Evolutionary conservation across 2,113 vertebrate species (phyloP), one percentile per base, ranked within the genome.

Genomic region (Meleagris gallopavo): DNA sequence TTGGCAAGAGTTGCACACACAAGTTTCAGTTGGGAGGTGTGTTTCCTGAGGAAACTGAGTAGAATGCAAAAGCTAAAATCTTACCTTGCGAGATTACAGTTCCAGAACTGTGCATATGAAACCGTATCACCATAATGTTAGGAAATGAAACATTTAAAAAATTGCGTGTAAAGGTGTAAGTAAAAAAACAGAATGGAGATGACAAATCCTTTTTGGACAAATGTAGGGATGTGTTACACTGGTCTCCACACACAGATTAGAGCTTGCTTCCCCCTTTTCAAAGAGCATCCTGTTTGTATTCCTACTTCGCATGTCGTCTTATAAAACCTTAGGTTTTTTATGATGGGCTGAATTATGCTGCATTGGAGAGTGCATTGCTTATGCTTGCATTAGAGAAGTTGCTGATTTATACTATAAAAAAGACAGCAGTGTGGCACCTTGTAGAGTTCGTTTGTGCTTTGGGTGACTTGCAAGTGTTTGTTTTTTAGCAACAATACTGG

Each of bases 31-130:
- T 41, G 41, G 36, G 76, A 86, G 32, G 17, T 40, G 46, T 11
- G 3, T 88, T 89, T 86, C 52, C 69, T 67, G 55, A 92, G 88
- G 86, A 95, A 81, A 55, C 0, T 10, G 45, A 64, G 52, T 84
- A 54, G 71, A 73, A 78, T 29, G 24, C 30, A 76, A 54, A 41
- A 72, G 38, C 54, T 86, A 29, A 91, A 60, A 71, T 52, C 18
- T 62, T 57, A 29, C 9, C 5, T 29, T 64, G 57, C 10, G 54
- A 91, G 21, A 19, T 10, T 70, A 3, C 11, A 38, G 13, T 40
- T 24, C 11, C n/a, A 88, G 45, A 54, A 24, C 13, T 38, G 15
- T 12, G 60, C 38, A 30, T n/a, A 27, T 80, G 22, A 27, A 45
- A n/a, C 52, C 10, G 9, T 4, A 6, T 66, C 17, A 11, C 10